Evolutionary conservation across 2,113 vertebrate species (phyloP).

Genomic region (Spizaetus ornatus): DNA sequence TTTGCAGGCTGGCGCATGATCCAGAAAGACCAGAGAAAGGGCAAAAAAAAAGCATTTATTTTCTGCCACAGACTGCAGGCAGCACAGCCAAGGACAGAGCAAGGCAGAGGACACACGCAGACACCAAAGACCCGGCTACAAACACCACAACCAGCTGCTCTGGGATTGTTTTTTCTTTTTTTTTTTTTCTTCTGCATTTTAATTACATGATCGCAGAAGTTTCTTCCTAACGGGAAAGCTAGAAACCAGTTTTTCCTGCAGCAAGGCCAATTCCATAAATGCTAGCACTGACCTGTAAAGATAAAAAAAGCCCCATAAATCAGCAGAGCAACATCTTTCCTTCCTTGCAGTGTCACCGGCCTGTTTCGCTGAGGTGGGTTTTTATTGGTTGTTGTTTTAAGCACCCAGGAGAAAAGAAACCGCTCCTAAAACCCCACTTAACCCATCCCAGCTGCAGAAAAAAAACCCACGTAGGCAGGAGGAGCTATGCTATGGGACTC

Average conservation of each 20-base stretch:
- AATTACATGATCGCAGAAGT: not conserved
- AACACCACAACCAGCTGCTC: not conserved
- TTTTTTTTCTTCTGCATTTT: not conserved
- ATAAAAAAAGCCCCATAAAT: constrained; percentile 4
- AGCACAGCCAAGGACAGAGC: not conserved
- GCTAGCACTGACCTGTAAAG: constrained; percentile 26
- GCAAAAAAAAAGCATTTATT: rapidly evolving
- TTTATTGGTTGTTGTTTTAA: constrained; percentile 28
- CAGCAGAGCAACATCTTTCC: not conserved
- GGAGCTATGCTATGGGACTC: not conserved
- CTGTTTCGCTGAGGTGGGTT: not conserved
- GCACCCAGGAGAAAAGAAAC: not conserved
- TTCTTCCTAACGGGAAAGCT: not conserved
- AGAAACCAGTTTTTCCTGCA: constrained; percentile 40
- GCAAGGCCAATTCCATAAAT: constrained; percentile 5
- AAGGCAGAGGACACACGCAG: not conserved
- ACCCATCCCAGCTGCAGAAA: not conserved
- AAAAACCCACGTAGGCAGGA: not conserved
- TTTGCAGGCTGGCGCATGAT: not conserved
- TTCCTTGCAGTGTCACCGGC: not conserved
- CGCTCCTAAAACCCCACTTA: not conserved
- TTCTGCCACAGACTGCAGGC: not conserved
- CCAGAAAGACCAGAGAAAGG: not conserved
- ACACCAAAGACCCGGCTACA: rapidly evolving
- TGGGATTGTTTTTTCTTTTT: not conserved